These are phyloP conservation scores for Drosophila borealis DNA, from an alignment of 2,888 invertebrate genomes.

Conservation along the genomic window DNA sequence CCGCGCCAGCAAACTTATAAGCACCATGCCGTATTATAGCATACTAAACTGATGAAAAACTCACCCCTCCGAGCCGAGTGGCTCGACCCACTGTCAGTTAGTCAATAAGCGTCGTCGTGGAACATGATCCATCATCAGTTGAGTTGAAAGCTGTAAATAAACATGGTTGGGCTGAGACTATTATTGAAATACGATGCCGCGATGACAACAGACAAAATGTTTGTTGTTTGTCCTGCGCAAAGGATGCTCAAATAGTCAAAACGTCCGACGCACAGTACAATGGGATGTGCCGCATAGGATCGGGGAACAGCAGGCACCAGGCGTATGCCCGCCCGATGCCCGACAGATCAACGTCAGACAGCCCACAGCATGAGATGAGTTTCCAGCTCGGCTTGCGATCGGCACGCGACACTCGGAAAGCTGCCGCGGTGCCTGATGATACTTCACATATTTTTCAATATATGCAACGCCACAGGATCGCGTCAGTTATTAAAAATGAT, in stretches of 20 bases:
- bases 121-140: conserved; percentile 75
- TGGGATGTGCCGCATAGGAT: conserved; percentile 10
- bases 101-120: conserved; percentile 70
- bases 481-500: conserved; percentile 63
- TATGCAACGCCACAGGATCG: conserved; percentile 66
- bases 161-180: conserved; percentile 59
- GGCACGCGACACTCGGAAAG: conserved; percentile 68
- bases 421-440: conserved; percentile 23
- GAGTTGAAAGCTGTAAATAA: conserved; percentile 69
- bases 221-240: conserved; percentile 9
- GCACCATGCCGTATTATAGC: not conserved
- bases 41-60: not conserved
- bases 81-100: conserved; percentile 54
- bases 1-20: not conserved
- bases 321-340: conserved; percentile 28
- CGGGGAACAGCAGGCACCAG: conserved; percentile 26
- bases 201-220: conserved; percentile 71
- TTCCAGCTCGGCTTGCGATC: conserved; percentile 72
- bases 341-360: conserved; percentile 43
- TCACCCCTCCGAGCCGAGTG: conserved; percentile 32
- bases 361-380: conserved; percentile 72
- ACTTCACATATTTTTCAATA: conserved; percentile 52
- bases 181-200: conserved; percentile 74
- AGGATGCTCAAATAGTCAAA: conserved; percentile 18
- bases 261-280: conserved; percentile 15